Evolutionary conservation across 2,888 invertebrate species (phyloP), one percentile per base, ranked within the genome.

Genomic region (Anticlea derivata): DNA sequence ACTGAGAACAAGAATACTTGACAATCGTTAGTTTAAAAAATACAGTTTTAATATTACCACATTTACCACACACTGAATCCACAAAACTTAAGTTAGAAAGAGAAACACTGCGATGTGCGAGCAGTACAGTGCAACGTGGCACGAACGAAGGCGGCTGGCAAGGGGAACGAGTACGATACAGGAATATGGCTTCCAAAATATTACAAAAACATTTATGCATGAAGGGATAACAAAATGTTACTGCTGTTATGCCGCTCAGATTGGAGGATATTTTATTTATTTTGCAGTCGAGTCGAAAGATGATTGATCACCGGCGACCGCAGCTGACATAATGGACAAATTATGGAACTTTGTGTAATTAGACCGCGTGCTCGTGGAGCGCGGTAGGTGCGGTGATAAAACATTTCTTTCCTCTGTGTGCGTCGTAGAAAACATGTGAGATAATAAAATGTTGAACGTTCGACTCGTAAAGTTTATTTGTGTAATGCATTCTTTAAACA

Each of bases 151-250:
- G 37, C 31, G 46, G 27, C 39, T 48, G 55, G 50, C 43, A 60
- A 63, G 65, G 71, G 73, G 69, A 65, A 64, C 63, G 69, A 68
- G 65, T 72, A 61, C 60, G 52, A 63, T 55, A 66, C 70, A 69
- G 71, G 74, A 81, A 76, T 77, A 80, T 72, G 69, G 79, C 78
- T 78, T 73, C 80, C 79, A 75, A 86, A 84, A 84, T 70, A 86
- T 85, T 84, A 85, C 76, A 80, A 78, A 86, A 85, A 86, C 85
- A 86, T 86, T 86, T 86, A 87, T 84, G 83, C 86, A 85, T 87
- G 82, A 82, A 80, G 78, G 85, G 82, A 86, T 86, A 80, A 84
- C 84, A 83, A 76, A 84, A 80, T 82, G 79, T 78, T 76, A 75
- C 72, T 68, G 74, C 70, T 78, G 75, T 77, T 78, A 77, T 75